Evolutionary conservation across 2,797 vertebrate species (phyloP).

Genomic region (Danio jaintianensis): DNA sequence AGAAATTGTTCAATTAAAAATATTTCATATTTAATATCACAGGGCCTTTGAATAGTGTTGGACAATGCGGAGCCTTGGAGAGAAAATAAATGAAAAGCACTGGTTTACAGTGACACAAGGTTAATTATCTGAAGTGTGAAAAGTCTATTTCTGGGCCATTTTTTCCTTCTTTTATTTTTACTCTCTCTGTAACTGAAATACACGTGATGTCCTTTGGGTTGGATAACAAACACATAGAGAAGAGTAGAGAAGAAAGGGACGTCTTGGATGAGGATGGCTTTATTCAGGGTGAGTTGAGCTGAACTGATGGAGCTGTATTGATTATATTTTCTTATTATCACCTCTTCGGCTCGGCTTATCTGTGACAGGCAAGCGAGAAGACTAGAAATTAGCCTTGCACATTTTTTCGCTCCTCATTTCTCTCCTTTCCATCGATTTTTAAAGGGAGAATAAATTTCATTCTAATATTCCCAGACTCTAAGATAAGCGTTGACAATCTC

Average conservation of each 20-base stretch:
- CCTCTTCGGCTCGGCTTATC: slow-evolving; percentile 51
- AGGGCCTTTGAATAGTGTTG: too few species aligned
- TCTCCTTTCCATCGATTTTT: slow-evolving; percentile 26
- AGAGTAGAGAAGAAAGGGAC: slow-evolving; percentile 4
- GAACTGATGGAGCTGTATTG: slow-evolving; percentile 44
- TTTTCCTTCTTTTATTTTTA: not conserved
- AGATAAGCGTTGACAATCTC: slow-evolving; percentile 8
- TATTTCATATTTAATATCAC: too few species aligned
- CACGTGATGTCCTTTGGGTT: slow-evolving; percentile 1
- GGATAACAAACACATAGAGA: slow-evolving; percentile 19
- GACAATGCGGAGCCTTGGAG: not conserved
- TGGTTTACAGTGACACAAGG: not conserved
- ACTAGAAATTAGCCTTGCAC: slow-evolving; percentile 27
- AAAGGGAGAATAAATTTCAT: not conserved
- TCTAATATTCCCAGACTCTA: slow-evolving; percentile 5
- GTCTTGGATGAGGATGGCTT: slow-evolving; percentile 34
- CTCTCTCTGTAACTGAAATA: not conserved
- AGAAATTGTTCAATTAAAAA: too few species aligned
- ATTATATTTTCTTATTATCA: slow-evolving; percentile 56
- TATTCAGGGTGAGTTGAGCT: slow-evolving; percentile 18
- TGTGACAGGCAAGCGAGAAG: slow-evolving; percentile 43
- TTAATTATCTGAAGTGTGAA: not conserved
- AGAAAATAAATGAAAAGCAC: not conserved
- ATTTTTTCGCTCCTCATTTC: slow-evolving; percentile 6
- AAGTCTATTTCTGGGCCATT: not conserved